Evolutionary conservation across 1,140 invertebrate species (phyloP), one percentile per base, ranked within the genome.

Genomic region (Drosophila saltans): DNA sequence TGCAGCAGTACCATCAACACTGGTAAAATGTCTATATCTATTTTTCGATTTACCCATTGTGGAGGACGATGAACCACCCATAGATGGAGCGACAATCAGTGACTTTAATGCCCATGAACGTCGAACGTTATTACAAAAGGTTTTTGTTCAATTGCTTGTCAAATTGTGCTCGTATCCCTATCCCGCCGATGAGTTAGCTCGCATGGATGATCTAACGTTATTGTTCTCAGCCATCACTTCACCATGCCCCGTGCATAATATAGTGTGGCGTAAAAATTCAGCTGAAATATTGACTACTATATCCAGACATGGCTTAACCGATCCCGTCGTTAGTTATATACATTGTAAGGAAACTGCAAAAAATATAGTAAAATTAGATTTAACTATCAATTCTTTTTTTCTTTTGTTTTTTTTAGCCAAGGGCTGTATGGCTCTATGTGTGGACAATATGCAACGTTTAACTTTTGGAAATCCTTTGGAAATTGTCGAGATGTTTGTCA

Each of bases 11-110:
- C 98, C 99, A 41, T 99, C 98, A 67, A 99, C 99, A 36, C 93
- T 99, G 84, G 98, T 99, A 4, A 99, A 99, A 94, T 99, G 98
- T 94, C 94, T 99, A 39, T 99, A 99, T 92, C 93, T 99, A 69
- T 99, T 99, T 93, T 99, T 99, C 93, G 99, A 99, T 94, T 93
- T 99, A 56, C 98, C 98, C 45, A 95, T 96, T 93, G 96, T 97
- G 63, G 96, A 97, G 85, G 94, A 96, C 40, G 95, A 96, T 88
- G 95, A 96, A 43, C 88, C 91, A 3, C 57, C 74, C 0, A 66
- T 60, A 0, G 76, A 73, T 48, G 86, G 86, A 2, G 85, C 71
- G 1, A 73, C 39, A 11, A 95, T 94, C 73, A 97, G 96, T 92
- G 97, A 98, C 92, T 98, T 98, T 92, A 98, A 97, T 75, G 96